Conservation (phyloP, 2,797 vertebrate species). For the Galagoides demidoff region DNA sequence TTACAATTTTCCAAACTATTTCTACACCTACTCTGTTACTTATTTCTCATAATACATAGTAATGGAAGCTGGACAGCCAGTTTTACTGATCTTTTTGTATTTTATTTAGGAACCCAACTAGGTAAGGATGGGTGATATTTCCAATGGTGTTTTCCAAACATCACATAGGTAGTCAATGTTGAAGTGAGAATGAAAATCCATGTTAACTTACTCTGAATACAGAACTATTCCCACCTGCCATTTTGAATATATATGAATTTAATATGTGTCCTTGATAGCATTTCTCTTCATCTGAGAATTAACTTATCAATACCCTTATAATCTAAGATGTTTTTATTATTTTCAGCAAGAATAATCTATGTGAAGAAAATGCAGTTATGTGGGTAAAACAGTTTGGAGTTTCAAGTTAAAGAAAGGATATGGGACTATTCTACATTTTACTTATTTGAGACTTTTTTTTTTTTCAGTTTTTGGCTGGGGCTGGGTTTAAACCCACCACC, state of each 20-base stretch:
- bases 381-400: not conserved
- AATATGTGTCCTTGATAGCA: not conserved
- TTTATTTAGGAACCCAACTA: not conserved
- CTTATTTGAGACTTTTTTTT: not conserved
- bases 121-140: not conserved
- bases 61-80: not conserved
- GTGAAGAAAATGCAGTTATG: not conserved
- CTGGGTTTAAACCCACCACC: no score
- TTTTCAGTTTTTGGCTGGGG: not conserved
- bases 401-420: not conserved
- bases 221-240: not conserved
- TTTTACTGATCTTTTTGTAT: not conserved
- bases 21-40: not conserved
- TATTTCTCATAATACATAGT: not conserved
- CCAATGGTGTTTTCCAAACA: no score
- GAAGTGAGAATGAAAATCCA: not conserved
- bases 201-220: not conserved
- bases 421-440: not conserved
- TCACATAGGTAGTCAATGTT: not conserved
- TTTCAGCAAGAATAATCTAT: not conserved
- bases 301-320: slow-evolving; percentile 23
- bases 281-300: not conserved
- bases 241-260: not conserved
- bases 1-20: not conserved
- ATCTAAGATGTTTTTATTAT: not conserved